These are phyloP conservation scores for Cheilosia grossa DNA, from an alignment of 2,888 invertebrate species.

Conservation along the genomic window DNA sequence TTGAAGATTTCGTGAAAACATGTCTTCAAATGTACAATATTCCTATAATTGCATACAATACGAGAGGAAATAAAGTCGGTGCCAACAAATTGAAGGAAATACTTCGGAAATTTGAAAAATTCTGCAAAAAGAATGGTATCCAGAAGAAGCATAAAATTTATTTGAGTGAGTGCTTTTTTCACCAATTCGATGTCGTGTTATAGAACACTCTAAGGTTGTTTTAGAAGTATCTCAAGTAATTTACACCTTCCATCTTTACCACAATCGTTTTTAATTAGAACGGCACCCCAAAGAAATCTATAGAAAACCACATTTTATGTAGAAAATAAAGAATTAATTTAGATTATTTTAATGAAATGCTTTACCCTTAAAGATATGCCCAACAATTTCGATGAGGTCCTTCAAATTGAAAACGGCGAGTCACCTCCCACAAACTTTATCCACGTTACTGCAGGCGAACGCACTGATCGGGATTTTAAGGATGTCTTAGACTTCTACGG, in stretches of 20 bases:
- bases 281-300: too few relatives aligned
- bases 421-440: constrained; percentile 61
- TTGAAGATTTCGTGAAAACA: neutral
- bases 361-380: constrained; percentile 67
- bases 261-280: too few relatives aligned
- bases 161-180: constrained; percentile 61
- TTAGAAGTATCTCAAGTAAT: too few relatives aligned
- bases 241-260: too few relatives aligned
- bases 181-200: too few relatives aligned
- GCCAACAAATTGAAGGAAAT: constrained; percentile 13
- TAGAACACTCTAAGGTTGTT: too few relatives aligned
- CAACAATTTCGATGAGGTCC: constrained; percentile 50
- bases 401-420: constrained; percentile 36
- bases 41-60: constrained; percentile 58
- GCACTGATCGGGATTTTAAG: neutral
- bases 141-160: constrained; percentile 67
- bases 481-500: constrained; percentile 16
- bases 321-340: neutral
- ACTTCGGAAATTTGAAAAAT: constrained; percentile 59
- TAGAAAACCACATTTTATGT: too few relatives aligned
- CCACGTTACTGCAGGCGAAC: constrained; percentile 29
- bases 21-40: constrained; percentile 46
- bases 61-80: constrained; percentile 6
- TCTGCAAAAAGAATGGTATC: constrained; percentile 41
- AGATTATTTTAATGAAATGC: neutral